phyloP scores from a whole-genome alignment of 2,797 vertebrate species.

The Myioborus miniatus region DNA sequence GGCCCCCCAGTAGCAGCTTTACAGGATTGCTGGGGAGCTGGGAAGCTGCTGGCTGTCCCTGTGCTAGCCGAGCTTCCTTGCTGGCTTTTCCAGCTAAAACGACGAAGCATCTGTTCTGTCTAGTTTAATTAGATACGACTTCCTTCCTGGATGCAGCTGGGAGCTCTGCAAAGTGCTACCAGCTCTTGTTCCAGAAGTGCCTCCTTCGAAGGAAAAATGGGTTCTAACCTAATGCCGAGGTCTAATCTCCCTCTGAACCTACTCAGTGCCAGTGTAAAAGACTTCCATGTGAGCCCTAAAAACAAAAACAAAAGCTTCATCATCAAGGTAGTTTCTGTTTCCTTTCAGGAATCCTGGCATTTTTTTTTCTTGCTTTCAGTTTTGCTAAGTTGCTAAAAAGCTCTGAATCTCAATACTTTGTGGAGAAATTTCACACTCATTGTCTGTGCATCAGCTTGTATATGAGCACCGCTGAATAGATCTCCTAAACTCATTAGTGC shows the following conservation, averaged over 20 bases:
- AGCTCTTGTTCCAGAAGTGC: background rate
- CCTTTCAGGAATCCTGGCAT: background rate
- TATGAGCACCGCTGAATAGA: fast-evolving
- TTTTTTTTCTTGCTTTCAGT: background rate
- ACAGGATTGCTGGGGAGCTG: conserved; percentile 6
- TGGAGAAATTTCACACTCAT: background rate
- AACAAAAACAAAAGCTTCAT: background rate
- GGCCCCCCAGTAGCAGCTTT: conserved; percentile 66
- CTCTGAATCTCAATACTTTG: background rate
- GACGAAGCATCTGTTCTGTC: background rate
- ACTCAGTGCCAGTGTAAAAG: background rate
- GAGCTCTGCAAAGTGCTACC: background rate
- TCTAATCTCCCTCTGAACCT: background rate
- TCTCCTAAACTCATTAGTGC: background rate
- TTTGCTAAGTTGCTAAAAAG: background rate
- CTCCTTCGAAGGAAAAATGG: background rate
- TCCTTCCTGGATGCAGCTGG: background rate
- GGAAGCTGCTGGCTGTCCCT: conserved; percentile 7
- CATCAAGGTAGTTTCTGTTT: background rate
- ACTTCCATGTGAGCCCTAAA: background rate
- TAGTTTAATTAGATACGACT: background rate
- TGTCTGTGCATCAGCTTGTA: background rate
- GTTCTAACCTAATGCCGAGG: background rate
- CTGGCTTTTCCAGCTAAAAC: background rate
- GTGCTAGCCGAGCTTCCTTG: background rate